These are phyloP conservation scores for Agriopis marginaria DNA, from an alignment of 2,888 invertebrate species.

Conservation along the genomic window DNA sequence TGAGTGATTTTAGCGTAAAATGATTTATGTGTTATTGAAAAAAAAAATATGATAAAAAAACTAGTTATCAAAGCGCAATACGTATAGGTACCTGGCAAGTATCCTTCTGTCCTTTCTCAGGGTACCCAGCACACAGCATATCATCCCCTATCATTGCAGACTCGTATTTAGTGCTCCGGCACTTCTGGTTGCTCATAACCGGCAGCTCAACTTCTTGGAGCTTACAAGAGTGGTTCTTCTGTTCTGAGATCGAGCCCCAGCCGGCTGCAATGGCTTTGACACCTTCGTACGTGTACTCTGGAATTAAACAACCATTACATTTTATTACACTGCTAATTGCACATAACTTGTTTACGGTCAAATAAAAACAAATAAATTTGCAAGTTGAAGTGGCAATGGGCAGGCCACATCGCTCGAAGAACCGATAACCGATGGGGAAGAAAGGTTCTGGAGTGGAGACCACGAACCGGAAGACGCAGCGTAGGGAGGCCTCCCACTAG, in stretches of 20 bases:
- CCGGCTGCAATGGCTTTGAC: slow-evolving; percentile 92
- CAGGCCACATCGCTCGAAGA: no score
- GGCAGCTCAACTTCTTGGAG: slow-evolving; percentile 93
- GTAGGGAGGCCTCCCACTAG: no score
- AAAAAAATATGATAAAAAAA: no score
- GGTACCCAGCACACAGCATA: slow-evolving; percentile 95
- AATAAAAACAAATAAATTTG: no score
- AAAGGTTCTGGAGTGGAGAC: no score
- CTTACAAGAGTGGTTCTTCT: slow-evolving; percentile 92
- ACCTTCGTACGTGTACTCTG: slow-evolving; percentile 84
- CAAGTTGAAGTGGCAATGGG: no score
- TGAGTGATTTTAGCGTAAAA: no score
- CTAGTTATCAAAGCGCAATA: neutral
- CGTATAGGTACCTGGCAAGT: slow-evolving; percentile 91
- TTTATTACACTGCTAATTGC: no score
- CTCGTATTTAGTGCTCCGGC: slow-evolving; percentile 91
- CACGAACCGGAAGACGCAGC: no score
- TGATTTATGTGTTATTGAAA: no score
- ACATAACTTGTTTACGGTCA: no score
- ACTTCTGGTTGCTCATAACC: slow-evolving; percentile 88
- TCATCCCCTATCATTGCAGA: slow-evolving; percentile 93
- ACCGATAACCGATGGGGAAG: no score
- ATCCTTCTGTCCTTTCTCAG: slow-evolving; percentile 89
- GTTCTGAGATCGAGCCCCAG: slow-evolving; percentile 94
- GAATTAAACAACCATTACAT: slow-evolving; percentile 32